Percentiles rank a stretch among this genome's conserved stretches.
Evolutionary conservation across 2,888 invertebrate species (phyloP).

Genomic region (Dryadula phaetusa): DNA sequence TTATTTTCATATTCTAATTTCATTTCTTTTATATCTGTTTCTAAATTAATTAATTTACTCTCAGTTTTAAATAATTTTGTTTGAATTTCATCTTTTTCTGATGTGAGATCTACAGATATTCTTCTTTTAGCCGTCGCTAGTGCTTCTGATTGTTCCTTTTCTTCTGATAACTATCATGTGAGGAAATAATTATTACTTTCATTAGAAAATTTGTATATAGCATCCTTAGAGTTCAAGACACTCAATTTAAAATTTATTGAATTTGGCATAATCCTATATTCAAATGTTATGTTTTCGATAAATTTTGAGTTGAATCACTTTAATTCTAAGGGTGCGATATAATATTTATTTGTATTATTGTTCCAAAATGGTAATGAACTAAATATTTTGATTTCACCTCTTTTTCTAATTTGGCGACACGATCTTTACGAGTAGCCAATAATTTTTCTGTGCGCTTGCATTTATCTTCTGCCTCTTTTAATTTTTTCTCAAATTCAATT

Average conservation of each 20-base stretch:
- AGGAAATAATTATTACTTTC: slow-evolving; percentile 43
- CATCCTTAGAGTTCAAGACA: too few relatives aligned
- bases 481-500: slow-evolving; percentile 86
- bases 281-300: too few relatives aligned
- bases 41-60: slow-evolving; percentile 75
- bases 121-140: slow-evolving; percentile 69
- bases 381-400: slow-evolving; percentile 73
- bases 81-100: slow-evolving; percentile 78
- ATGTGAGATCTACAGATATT: slow-evolving; percentile 71
- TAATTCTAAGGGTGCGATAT: too few relatives aligned
- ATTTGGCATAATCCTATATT: too few relatives aligned
- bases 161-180: slow-evolving; percentile 75
- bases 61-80: slow-evolving; percentile 75
- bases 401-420: slow-evolving; percentile 84
- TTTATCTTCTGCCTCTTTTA: slow-evolving; percentile 88
- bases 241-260: too few relatives aligned
- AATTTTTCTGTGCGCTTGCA: slow-evolving; percentile 84
- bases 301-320: too few relatives aligned
- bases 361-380: too few relatives aligned
- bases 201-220: background rate
- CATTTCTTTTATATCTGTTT: slow-evolving; percentile 80
- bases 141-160: slow-evolving; percentile 74
- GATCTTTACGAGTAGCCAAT: slow-evolving; percentile 81
- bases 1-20: slow-evolving; percentile 85
- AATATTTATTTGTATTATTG: too few relatives aligned